Conservation (phyloP, 2,113 vertebrate species). For the Lanius collurio region DNA sequence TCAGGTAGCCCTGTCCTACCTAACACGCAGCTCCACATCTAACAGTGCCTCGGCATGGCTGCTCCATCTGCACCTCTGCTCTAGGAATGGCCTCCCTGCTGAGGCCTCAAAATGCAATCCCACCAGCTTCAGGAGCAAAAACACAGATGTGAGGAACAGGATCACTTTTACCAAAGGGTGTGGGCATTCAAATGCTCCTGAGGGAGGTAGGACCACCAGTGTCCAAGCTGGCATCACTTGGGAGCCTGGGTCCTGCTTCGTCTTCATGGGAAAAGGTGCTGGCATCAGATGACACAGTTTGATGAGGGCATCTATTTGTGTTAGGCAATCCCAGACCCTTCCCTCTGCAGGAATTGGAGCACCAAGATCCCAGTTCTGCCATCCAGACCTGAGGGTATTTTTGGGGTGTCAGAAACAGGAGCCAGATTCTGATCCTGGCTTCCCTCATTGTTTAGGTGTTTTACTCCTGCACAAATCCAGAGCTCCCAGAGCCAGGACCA, state of each 20-base stretch:
- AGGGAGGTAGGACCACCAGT: neutral
- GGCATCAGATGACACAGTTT: neutral
- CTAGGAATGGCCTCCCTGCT: neutral
- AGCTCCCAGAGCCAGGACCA: fast-evolving
- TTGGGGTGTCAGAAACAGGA: neutral
- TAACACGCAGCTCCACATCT: fast-evolving
- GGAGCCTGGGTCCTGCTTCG: neutral
- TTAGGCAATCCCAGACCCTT: neutral
- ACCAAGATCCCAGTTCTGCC: neutral
- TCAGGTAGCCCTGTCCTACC: neutral
- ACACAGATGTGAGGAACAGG: neutral
- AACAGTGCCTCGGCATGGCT: neutral
- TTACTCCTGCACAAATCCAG: neutral
- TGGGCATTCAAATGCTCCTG: neutral
- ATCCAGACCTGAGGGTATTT: neutral
- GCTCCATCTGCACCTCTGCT: neutral
- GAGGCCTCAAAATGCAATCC: neutral
- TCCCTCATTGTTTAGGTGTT: neutral
- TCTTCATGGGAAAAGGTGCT: neutral
- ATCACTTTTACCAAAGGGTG: neutral
- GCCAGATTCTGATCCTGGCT: neutral
- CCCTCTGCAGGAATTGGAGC: neutral
- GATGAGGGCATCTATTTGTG: neutral
- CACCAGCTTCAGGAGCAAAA: neutral
- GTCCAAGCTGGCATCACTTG: neutral